phyloP scores from a whole-genome alignment of 2,113 vertebrate species.

The Microcebus griseorufus region DNA sequence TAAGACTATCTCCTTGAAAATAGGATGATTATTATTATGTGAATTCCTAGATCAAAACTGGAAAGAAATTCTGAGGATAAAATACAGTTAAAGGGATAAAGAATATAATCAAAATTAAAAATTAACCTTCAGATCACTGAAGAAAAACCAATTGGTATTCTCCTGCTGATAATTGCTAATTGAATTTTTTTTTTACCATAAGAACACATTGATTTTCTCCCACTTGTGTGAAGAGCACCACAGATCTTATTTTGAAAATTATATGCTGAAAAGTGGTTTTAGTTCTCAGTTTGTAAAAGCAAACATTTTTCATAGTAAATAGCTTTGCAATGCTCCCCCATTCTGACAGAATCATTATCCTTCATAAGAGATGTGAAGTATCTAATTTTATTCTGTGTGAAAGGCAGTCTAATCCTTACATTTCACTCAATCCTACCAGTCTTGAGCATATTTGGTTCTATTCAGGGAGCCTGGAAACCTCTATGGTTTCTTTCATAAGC shows the following conservation, averaged over 20 bases:
- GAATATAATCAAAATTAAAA: background rate
- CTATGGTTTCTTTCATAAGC: background rate
- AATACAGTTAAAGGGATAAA: background rate
- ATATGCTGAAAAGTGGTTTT: background rate
- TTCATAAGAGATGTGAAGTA: background rate
- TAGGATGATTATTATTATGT: background rate
- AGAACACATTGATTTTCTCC: slow-evolving; percentile 34
- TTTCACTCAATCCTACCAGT: background rate
- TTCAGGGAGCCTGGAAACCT: background rate
- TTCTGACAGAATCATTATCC: background rate
- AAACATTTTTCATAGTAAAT: slow-evolving; percentile 14
- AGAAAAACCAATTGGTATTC: background rate
- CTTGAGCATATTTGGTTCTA: background rate
- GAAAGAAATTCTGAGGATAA: slow-evolving; percentile 6
- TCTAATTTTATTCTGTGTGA: slow-evolving; percentile 25
- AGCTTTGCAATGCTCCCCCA: background rate
- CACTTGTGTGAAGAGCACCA: background rate
- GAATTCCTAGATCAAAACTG: background rate
- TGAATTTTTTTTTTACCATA: background rate
- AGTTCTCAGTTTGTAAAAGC: background rate
- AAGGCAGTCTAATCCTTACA: background rate
- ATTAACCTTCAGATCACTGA: background rate
- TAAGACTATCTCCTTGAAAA: background rate
- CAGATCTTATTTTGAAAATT: slow-evolving; percentile 43
- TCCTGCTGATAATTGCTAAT: background rate